Conservation (phyloP, 2,888 invertebrate genomes). For the Agrotis ipsilon region DNA sequence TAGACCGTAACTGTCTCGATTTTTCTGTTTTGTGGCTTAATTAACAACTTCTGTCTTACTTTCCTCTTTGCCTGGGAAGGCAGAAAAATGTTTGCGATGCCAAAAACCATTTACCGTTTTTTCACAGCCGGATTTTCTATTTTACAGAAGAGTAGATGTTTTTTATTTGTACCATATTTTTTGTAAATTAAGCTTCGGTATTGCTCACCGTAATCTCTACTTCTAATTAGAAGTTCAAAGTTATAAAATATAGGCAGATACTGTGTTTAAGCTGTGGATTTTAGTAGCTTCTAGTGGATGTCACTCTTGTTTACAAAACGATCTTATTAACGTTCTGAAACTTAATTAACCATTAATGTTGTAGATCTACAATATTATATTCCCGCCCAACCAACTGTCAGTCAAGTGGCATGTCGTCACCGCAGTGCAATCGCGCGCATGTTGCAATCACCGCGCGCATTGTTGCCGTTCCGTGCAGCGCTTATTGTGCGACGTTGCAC, state of each 20-base stretch:
- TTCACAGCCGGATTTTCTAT: neutral
- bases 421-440: conserved; percentile 72
- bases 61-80: conserved; percentile 8
- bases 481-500: conserved; percentile 80
- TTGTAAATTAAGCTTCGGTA: too few species aligned
- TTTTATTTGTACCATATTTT: too few species aligned
- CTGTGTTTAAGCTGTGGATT: neutral
- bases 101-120: conserved; percentile 8
- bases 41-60: conserved; percentile 45
- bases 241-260: neutral
- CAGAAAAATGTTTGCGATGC: conserved; percentile 13
- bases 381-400: conserved; percentile 65
- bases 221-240: neutral
- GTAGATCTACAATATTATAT: conserved; percentile 13
- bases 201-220: neutral
- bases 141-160: too few species aligned
- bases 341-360: conserved; percentile 13
- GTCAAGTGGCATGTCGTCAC: conserved; percentile 68
- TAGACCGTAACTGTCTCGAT: conserved; percentile 47
- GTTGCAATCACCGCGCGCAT: conserved; percentile 70
- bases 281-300: neutral
- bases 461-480: conserved; percentile 75
- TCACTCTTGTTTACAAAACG: neutral
- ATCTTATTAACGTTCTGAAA: neutral
- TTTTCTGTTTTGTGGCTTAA: conserved; percentile 51